Evolutionary conservation across 2,888 invertebrate species (phyloP).

Genomic region (Lutraria lutraria): DNA sequence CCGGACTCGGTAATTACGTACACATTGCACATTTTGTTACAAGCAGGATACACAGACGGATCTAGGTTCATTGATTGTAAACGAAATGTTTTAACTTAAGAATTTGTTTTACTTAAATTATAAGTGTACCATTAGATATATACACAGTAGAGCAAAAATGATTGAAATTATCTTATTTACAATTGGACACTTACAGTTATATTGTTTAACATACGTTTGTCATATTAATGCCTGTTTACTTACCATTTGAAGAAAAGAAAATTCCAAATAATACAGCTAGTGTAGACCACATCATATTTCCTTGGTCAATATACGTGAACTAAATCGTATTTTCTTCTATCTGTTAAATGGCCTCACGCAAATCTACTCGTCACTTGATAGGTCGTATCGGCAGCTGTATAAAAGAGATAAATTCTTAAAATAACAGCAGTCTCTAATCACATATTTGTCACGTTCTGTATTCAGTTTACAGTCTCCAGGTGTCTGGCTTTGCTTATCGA

Average conservation of each 20-base stretch:
- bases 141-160: no score
- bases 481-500: neutral
- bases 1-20: no score
- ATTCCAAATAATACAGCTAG: neutral
- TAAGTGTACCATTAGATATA: no score
- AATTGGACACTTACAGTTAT: no score
- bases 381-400: neutral
- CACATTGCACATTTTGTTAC: no score
- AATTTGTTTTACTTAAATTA: no score
- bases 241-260: slow-evolving; percentile 7
- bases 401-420: neutral
- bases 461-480: neutral
- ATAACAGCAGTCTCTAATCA: neutral
- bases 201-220: no score
- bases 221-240: neutral
- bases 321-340: neutral
- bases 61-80: no score
- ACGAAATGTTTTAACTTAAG: no score
- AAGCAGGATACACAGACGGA: no score
- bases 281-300: neutral
- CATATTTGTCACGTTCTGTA: neutral
- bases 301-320: neutral
- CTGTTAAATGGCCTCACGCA: neutral
- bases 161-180: no score
- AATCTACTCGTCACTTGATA: neutral